These are phyloP conservation scores for Margaritifera margaritifera DNA, from an alignment of 2,888 invertebrate species.

Conservation along the genomic window DNA sequence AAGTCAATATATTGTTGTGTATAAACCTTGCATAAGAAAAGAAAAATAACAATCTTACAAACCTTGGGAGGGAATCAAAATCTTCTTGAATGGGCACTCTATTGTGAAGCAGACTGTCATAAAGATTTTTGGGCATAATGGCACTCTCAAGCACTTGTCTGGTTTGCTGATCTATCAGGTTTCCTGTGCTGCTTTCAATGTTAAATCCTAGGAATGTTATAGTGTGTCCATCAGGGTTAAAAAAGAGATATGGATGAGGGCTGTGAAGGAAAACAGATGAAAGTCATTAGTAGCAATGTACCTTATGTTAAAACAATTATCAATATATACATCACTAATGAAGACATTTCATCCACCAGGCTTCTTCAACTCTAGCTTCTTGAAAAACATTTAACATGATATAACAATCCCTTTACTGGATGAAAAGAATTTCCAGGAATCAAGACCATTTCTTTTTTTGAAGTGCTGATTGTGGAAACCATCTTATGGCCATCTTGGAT, in stretches of 20 bases:
- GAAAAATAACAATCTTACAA: neutral
- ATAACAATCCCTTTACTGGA: no score
- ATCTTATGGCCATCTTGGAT: no score
- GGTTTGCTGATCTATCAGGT: constrained; percentile 62
- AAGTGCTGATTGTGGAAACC: no score
- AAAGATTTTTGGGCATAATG: constrained; percentile 52
- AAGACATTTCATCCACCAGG: no score
- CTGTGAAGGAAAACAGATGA: constrained; percentile 36
- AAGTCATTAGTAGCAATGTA: neutral
- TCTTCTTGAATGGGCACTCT: constrained; percentile 59
- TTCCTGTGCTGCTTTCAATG: constrained; percentile 50
- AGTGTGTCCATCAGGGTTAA: constrained; percentile 62
- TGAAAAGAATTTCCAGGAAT: no score
- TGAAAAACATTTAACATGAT: no score
- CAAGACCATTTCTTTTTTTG: no score
- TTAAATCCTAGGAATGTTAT: constrained; percentile 69
- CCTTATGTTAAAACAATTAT: neutral
- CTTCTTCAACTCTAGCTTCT: no score
- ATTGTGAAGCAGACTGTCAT: constrained; percentile 53
- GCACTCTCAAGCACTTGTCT: constrained; percentile 43
- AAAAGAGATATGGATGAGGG: constrained; percentile 69
- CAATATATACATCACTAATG: no score
- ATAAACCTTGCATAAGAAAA: neutral
- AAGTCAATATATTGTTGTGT: no score
- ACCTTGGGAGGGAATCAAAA: constrained; percentile 63